Evolutionary conservation across 2,888 invertebrate genomes (phyloP), one percentile per base, ranked within the genome.

Genomic region (Chelonus formosanus): DNA sequence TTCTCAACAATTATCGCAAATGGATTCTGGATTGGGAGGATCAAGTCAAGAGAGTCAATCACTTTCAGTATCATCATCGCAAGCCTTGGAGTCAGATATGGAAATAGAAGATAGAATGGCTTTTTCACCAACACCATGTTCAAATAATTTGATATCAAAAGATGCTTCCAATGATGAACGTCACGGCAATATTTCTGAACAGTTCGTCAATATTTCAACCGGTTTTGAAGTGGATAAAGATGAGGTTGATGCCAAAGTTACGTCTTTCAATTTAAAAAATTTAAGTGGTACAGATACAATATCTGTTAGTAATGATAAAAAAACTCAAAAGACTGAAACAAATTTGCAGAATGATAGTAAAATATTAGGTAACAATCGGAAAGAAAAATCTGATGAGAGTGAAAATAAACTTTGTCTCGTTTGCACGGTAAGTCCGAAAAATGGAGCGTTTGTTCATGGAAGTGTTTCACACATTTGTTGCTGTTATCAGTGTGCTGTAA

Each of bases 391-490:
- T 6, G 53, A 60, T 3, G 69, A 70, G 35, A 8, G 62, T 2
- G 76, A 81, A 32, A 83, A 84, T 56, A 78, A 84, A 68, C 77
- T 87, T 76, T 92, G 92, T 76, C 88, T 90, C 35, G 86, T 89
- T 20, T 92, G 91, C 75, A 86, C 87, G 35, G 80, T 84, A 1
- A 87, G 86, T 57, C 90, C 90, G 0, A 91, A 90, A 78, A 88
- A 91, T 63, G 90, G 90, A 0, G 88, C 89, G 45, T 91, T 91
- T 75, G 87, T 91, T 0, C 91, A 92, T 76, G 90, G 90, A 0
- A 85, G 87, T 53, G 87, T 88, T 63, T 89, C 88, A 0, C 91
- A 91, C 68, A 88, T 90, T 70, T 91, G 90, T 76, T 91, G 91
- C 71, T 92, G 92, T 75, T 92, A 91, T 73, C 87, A 86, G 63